Conservation (phyloP, 2,888 invertebrate genomes). For the Sinhomidia bicolor region DNA sequence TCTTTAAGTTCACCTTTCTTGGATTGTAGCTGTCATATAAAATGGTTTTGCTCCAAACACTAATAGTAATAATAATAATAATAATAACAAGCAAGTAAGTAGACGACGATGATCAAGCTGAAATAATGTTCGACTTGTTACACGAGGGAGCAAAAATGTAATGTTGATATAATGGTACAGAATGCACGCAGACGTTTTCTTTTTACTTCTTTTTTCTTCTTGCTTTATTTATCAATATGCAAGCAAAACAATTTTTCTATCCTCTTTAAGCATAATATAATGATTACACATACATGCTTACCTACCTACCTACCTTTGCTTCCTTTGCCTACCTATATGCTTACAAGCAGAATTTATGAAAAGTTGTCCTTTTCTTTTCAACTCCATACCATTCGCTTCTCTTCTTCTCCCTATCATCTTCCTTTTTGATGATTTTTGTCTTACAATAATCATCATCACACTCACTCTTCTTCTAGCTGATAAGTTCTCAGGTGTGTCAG, state of each 20-base stretch:
- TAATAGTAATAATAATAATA: background rate
- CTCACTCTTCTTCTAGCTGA: slow-evolving; percentile 15
- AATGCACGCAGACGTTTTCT: slow-evolving; percentile 23
- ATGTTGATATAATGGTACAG: background rate
- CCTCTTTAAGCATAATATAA: slow-evolving; percentile 3
- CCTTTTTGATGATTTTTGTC: slow-evolving; percentile 59
- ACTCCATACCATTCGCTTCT: background rate
- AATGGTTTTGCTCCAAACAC: background rate
- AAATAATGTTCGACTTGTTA: slow-evolving; percentile 19
- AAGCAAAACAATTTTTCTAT: slow-evolving; percentile 25
- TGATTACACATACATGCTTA: background rate
- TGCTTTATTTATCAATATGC: slow-evolving; percentile 26
- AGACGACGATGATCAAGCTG: slow-evolving; percentile 3
- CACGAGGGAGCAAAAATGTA: background rate
- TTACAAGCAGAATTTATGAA: too few relatives aligned
- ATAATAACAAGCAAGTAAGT: background rate
- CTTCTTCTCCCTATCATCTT: slow-evolving; percentile 46
- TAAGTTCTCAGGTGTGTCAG: slow-evolving; percentile 62
- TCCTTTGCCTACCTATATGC: too few relatives aligned
- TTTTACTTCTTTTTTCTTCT: background rate
- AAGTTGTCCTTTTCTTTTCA: slow-evolving; percentile 47
- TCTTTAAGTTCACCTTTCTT: background rate
- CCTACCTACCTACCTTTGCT: too few relatives aligned
- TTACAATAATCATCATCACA: slow-evolving; percentile 42
- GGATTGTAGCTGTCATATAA: background rate